phyloP scores from a whole-genome alignment of 2,797 vertebrate species.

The Loriculus beryllinus region DNA sequence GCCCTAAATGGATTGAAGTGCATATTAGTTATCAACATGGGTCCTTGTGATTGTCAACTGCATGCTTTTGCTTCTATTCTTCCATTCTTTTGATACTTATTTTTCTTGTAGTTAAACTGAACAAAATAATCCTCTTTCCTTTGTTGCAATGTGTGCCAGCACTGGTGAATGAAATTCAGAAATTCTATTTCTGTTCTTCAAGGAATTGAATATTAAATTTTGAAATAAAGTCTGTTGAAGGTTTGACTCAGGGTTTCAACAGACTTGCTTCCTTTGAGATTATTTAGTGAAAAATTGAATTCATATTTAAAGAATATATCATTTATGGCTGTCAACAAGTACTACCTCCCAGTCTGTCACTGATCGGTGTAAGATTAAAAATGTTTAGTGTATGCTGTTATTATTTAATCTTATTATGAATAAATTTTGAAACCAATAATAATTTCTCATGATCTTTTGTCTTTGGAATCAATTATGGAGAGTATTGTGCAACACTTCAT shows the following conservation, averaged over 20 bases:
- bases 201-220: neutral
- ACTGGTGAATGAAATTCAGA: neutral
- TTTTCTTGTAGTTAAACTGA: neutral
- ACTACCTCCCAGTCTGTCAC: neutral
- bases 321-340: neutral
- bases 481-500: neutral
- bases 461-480: neutral
- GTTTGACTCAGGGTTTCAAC: neutral
- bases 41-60: neutral
- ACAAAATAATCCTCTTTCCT: neutral
- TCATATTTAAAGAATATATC: accelerated
- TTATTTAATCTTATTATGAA: neutral
- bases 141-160: neutral
- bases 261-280: neutral
- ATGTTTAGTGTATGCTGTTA: neutral
- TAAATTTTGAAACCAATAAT: neutral
- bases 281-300: neutral
- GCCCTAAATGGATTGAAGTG: neutral
- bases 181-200: neutral
- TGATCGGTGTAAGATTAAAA: neutral
- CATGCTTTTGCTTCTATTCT: neutral
- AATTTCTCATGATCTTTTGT: neutral
- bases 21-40: accelerated
- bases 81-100: neutral
- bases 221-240: neutral